Evolutionary conservation across 2,797 vertebrate species (phyloP), one percentile per base, ranked within the genome.

Genomic region (Otolemur crassicaudatus): DNA sequence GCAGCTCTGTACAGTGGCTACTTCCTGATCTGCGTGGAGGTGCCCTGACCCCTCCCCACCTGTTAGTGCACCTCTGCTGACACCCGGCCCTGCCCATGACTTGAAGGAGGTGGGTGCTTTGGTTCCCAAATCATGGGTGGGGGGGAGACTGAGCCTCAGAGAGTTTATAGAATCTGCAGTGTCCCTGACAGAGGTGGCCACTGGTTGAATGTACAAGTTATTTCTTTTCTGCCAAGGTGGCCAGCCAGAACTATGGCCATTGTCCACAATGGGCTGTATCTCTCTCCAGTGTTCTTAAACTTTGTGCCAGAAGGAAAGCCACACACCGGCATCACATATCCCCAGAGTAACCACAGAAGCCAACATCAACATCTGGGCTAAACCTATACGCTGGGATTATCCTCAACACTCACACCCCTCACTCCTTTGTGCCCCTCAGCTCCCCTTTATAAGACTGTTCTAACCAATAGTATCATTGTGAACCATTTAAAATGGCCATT

Each of bases 181-280:
- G 46, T 65, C n/a, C 34, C 34, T n/a, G 2, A 13, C 37, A 53
- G 40, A 76, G 43, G 58, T 1, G 11, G 40, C 37, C 85, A 49
- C 70, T 37, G 70, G 9, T 20, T 12, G 43, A 56, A 75, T 53
- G 72, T 34, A 29, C 16, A 5, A 4, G 14, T 20, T 37, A 29
- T 75, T 34, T 75, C 60, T 56, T 16, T 31, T 69, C 79, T 58
- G 60, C 43, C 46, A 23, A 2, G 37, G 11, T 65, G 37, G 7
- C 0, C 25, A 0, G 2, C 22, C 10, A 14, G 11, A 69, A 8
- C 8, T 3, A 29, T 7, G 40, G 25, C 12, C 20, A 2, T 14
- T 14, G 60, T 31, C 22, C 16, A n/a, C 3, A 2, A 16, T 3
- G 2, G 49, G 20, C 37, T 95, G 9, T 53, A 16, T 63, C 58